A percentile compares a stretch with the other conserved stretches of the same genome.
Conservation (phyloP, 2,888 invertebrate genomes). For the Hymenopus coronatus region DNA sequence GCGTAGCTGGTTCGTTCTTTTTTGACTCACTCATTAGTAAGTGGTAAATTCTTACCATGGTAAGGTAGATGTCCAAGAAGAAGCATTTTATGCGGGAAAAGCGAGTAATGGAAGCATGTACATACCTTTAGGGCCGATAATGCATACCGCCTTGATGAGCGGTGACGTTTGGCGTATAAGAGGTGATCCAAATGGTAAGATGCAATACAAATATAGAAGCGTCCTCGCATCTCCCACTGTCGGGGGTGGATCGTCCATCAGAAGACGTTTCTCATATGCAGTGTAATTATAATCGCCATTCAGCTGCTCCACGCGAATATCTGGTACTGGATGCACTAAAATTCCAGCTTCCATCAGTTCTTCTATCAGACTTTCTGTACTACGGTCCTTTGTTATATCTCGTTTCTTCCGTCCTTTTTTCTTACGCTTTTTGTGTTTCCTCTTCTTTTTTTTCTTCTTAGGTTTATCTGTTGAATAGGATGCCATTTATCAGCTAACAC, state of each 20-base stretch:
- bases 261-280: conserved; percentile 51
- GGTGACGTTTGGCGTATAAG: conserved; percentile 42
- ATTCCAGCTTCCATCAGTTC: conserved; percentile 68
- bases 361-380: conserved; percentile 66
- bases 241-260: conserved; percentile 50
- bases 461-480: no score
- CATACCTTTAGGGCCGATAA: conserved; percentile 64
- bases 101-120: no score
- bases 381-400: conserved; percentile 60
- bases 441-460: conserved; percentile 40
- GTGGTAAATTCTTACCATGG: no score
- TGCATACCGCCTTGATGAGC: conserved; percentile 57
- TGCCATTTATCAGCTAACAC: no score
- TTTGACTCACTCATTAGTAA: no score
- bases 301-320: conserved; percentile 58
- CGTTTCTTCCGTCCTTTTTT: conserved; percentile 53
- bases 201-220: conserved; percentile 58
- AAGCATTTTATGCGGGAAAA: no score
- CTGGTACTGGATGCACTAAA: conserved; percentile 57
- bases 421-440: conserved; percentile 44
- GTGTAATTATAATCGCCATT: conserved; percentile 67
- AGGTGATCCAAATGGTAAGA: conserved; percentile 55
- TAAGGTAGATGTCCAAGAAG: no score
- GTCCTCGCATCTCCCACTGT: conserved; percentile 59
- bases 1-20: no score